Conservation (phyloP, 1,140 invertebrate genomes). For the Cheumatopsyche charites region DNA sequence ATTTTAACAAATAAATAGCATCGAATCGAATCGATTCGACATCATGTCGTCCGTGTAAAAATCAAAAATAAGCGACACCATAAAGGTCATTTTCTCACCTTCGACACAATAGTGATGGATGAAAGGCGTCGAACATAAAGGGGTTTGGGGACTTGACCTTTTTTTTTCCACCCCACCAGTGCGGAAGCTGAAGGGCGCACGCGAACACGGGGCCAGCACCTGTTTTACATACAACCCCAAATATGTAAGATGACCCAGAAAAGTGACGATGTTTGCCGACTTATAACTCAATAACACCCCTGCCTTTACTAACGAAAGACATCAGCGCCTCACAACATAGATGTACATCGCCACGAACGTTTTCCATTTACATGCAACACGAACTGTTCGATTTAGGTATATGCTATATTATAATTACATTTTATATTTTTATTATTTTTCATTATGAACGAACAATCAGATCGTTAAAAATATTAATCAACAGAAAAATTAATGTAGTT, state of each 20-base stretch:
- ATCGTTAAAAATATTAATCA: too few species aligned
- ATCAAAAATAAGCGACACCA: constrained; percentile 18
- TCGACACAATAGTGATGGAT: constrained; percentile 22
- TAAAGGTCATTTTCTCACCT: constrained; percentile 25
- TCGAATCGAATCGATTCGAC: too few species aligned
- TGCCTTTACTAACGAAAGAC: background rate
- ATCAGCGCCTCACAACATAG: background rate
- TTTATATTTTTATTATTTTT: too few species aligned
- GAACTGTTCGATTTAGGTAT: too few species aligned
- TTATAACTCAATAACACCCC: background rate
- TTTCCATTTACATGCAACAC: too few species aligned
- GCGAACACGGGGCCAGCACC: constrained; percentile 3
- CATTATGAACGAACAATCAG: too few species aligned
- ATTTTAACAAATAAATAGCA: too few species aligned
- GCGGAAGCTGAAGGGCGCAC: constrained; percentile 14
- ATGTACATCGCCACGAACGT: background rate
- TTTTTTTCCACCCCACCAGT: too few species aligned
- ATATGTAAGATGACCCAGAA: background rate
- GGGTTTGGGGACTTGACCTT: constrained; percentile 6
- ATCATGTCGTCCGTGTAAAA: background rate
- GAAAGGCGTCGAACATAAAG: constrained; percentile 8
- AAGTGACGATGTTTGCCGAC: constrained; percentile 12
- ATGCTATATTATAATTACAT: too few species aligned
- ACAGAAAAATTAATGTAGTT: too few species aligned
- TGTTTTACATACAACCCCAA: background rate